Conservation (phyloP, 53 echinoderm and acorn worm species). For the Apostichopus leukothele region DNA sequence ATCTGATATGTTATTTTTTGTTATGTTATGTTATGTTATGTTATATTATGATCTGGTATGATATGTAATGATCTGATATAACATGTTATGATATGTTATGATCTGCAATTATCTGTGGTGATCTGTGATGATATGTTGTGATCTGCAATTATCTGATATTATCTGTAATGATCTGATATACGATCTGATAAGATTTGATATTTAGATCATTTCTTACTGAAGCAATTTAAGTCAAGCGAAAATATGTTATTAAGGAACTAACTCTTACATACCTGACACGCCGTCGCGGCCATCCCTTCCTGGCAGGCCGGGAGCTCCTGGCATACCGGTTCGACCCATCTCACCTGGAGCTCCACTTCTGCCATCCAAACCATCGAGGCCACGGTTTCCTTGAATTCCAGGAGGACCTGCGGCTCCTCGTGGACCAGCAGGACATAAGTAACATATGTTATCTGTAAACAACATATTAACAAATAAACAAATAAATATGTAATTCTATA, state of each 20-base stretch:
- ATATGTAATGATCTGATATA: no score
- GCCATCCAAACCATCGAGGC: background rate
- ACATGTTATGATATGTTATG: no score
- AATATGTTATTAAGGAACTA: no score
- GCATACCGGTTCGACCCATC: background rate
- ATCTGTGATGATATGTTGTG: no score
- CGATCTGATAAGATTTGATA: background rate
- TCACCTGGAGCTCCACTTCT: background rate
- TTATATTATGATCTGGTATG: no score
- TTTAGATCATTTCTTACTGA: background rate
- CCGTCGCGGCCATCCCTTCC: conserved; percentile 24
- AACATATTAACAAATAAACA: background rate
- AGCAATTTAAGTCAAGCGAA: no score
- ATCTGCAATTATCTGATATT: no score
- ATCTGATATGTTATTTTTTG: no score
- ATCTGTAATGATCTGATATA: no score
- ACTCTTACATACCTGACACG: background rate
- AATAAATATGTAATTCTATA: no score
- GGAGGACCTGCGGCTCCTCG: background rate
- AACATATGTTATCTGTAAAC: conserved; percentile 6
- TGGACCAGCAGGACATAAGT: conserved; percentile 26
- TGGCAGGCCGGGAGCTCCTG: background rate
- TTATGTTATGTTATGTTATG: no score
- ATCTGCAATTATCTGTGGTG: no score
- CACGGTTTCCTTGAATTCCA: background rate